Percentiles rank a stretch among this genome's conserved stretches.
Evolutionary conservation across 2,888 invertebrate genomes (phyloP).

Genomic region (Agriopis leucophaearia): DNA sequence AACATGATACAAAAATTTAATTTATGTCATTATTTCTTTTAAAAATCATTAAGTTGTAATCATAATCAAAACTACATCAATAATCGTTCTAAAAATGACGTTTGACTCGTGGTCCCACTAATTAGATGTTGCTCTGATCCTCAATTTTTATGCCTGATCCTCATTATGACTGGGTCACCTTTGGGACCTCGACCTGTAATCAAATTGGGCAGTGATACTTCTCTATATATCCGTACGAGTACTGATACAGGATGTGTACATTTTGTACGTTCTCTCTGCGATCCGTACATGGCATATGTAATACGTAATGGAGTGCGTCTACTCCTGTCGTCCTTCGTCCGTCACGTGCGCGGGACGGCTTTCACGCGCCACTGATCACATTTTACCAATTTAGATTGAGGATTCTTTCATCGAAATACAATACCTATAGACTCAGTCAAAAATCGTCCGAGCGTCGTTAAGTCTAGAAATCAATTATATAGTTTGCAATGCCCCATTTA

Average conservation of each 20-base stretch:
- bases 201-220: neutral
- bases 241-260: slow-evolving; percentile 18
- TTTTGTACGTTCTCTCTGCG: slow-evolving; percentile 17
- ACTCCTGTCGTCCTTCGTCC: slow-evolving; percentile 37
- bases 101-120: too few relatives aligned
- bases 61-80: slow-evolving; percentile 7
- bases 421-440: too few relatives aligned
- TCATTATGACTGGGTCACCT: neutral
- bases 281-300: slow-evolving; percentile 12
- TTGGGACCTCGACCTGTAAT: slow-evolving; percentile 1
- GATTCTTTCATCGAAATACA: too few relatives aligned
- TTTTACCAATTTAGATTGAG: slow-evolving; percentile 34
- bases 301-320: slow-evolving; percentile 29
- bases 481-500: too few relatives aligned
- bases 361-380: slow-evolving; percentile 40
- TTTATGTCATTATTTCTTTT: neutral
- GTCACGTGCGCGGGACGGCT: slow-evolving; percentile 41
- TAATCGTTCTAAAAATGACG: too few relatives aligned
- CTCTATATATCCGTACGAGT: neutral
- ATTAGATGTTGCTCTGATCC: neutral
- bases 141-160: neutral
- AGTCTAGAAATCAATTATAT: too few relatives aligned
- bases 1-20: neutral
- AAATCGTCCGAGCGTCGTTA: too few relatives aligned
- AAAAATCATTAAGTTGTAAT: slow-evolving; percentile 3